These are phyloP conservation scores for Unio pictorum DNA, from an alignment of 2,888 invertebrate species.

Conservation along the genomic window DNA sequence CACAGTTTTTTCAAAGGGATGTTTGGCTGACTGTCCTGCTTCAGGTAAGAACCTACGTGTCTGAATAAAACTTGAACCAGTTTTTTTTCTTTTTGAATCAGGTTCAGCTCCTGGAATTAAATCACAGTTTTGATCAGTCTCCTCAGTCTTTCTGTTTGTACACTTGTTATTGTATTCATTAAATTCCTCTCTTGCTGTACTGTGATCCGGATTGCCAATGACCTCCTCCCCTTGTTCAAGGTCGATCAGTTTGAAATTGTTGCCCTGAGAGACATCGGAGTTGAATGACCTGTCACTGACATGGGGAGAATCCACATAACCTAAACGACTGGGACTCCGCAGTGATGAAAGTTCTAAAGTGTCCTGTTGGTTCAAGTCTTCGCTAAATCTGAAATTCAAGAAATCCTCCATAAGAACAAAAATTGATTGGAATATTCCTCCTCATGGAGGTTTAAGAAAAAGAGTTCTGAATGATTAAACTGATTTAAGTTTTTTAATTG, in stretches of 20 bases:
- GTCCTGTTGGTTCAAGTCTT: no score
- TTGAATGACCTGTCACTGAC: slow-evolving; percentile 25
- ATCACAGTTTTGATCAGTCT: slow-evolving; percentile 30
- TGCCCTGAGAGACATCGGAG: slow-evolving; percentile 25
- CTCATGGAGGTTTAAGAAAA: no score
- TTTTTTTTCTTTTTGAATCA: slow-evolving; percentile 5
- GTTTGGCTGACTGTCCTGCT: slow-evolving; percentile 24
- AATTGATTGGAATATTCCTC: no score
- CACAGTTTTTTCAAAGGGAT: slow-evolving; percentile 35
- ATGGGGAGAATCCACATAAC: slow-evolving; percentile 28
- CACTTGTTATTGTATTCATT: slow-evolving; percentile 1
- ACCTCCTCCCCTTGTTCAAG: slow-evolving; percentile 20
- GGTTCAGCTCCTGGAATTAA: slow-evolving; percentile 13
- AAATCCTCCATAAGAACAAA: no score
- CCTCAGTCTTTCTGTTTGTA: slow-evolving; percentile 18
- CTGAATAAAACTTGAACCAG: slow-evolving; percentile 23
- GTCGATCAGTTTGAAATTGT: slow-evolving; percentile 29
- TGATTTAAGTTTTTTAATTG: no score
- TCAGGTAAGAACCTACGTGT: slow-evolving; percentile 26
- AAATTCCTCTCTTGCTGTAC: background rate
- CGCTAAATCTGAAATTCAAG: no score
- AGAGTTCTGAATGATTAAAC: no score
- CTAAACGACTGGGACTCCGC: slow-evolving; percentile 41
- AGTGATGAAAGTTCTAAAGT: background rate
- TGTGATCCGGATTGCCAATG: slow-evolving; percentile 12